A percentile compares a stretch with the other conserved stretches of the same genome.
phyloP scores from a whole-genome alignment of 2,888 invertebrate species.

The Drosophila tripunctata region DNA sequence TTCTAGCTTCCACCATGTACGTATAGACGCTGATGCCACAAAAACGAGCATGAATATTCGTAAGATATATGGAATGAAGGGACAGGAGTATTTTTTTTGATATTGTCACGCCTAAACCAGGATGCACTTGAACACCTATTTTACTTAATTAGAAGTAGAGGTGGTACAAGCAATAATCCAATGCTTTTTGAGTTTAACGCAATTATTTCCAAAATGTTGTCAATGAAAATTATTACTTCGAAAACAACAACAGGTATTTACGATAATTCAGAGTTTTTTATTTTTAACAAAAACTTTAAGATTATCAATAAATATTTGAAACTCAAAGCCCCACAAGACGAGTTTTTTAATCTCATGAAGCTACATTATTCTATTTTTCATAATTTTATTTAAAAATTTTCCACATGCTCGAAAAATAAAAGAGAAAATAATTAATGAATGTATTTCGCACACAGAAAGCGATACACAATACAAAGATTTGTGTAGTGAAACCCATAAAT shows the following conservation, averaged over 20 bases:
- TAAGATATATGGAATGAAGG: background rate
- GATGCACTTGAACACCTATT: slow-evolving; percentile 14
- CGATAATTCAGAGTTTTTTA: slow-evolving; percentile 2
- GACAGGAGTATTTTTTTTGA: background rate
- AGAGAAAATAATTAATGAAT: background rate
- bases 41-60: background rate
- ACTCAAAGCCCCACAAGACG: slow-evolving; percentile 3
- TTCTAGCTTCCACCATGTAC: background rate
- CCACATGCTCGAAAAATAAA: background rate
- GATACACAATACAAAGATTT: background rate
- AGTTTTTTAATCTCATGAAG: background rate
- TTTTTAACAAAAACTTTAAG: too few relatives aligned
- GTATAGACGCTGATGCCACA: background rate
- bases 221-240: slow-evolving; percentile 12
- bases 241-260: slow-evolving; percentile 5
- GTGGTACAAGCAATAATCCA: slow-evolving; percentile 13
- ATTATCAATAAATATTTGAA: slow-evolving; percentile 11
- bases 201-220: slow-evolving; percentile 19
- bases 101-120: slow-evolving; percentile 12
- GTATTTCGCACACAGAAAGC: background rate
- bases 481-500: background rate
- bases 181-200: too few relatives aligned
- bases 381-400: background rate
- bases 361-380: background rate
- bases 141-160: slow-evolving; percentile 19